These are phyloP conservation scores for Knipowitschia caucasica DNA, from an alignment of 2,797 vertebrate genomes.

Conservation along the genomic window DNA sequence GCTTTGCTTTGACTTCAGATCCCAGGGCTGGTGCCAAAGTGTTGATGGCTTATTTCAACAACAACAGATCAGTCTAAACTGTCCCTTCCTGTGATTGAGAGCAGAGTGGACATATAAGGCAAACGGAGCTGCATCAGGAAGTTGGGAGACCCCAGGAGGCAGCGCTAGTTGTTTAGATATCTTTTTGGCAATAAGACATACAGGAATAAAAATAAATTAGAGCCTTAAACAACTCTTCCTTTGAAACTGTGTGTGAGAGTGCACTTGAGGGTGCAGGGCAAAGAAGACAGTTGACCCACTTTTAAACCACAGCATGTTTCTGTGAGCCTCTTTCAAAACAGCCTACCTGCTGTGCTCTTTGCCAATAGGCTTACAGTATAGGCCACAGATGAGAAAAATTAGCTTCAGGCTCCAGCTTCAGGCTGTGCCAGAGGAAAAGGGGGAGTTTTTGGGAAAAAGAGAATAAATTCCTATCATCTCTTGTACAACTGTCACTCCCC, in stretches of 20 bases:
- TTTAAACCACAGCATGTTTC: conserved; percentile 42
- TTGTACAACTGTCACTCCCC: no score
- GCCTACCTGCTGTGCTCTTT: not conserved
- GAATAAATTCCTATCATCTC: no score
- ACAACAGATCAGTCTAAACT: conserved; percentile 56
- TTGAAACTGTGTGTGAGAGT: conserved; percentile 41
- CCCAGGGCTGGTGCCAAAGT: conserved; percentile 49
- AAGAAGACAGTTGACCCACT: conserved; percentile 55
- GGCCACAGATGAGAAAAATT: no score
- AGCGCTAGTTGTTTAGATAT: conserved; percentile 59
- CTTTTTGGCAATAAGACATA: conserved; percentile 40
- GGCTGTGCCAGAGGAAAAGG: no score
- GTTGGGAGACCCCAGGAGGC: conserved; percentile 58
- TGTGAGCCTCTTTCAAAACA: conserved; percentile 39
- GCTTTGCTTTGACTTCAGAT: conserved; percentile 49
- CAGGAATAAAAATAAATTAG: conserved; percentile 26
- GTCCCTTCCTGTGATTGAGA: conserved; percentile 64
- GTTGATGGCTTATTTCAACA: conserved; percentile 57
- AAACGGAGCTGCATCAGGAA: conserved; percentile 49
- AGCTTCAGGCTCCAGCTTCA: no score
- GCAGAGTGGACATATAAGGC: conserved; percentile 75
- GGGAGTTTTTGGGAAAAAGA: no score
- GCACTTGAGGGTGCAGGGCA: conserved; percentile 1
- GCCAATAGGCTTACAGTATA: not conserved
- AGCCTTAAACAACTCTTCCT: conserved; percentile 43